Percentiles rank a stretch among this genome's conserved stretches.
phyloP scores from a whole-genome alignment of 1,140 invertebrate genomes.

The Heliconius melpomene region DNA sequence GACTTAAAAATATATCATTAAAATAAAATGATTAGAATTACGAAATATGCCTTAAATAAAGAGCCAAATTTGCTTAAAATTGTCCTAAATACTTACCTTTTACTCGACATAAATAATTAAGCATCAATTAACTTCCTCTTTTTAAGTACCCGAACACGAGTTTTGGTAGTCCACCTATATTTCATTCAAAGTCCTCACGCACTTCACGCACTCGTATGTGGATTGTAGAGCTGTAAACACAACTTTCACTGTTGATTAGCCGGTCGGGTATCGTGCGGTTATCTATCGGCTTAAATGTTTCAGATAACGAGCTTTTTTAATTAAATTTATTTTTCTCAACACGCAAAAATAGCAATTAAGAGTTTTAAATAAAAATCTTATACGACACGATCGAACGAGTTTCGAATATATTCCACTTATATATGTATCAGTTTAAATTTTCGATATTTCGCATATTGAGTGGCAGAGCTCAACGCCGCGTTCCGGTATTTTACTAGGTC shows the following conservation, averaged over 20 bases:
- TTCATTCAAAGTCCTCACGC: neutral
- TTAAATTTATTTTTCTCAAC: slow-evolving; percentile 28
- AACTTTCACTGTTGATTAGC: slow-evolving; percentile 34
- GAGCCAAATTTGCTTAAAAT: neutral
- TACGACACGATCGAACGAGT: neutral
- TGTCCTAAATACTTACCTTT: no score
- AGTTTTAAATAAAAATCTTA: neutral
- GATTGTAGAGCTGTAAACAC: neutral
- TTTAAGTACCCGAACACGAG: neutral
- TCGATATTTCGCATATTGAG: neutral
- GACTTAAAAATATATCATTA: no score
- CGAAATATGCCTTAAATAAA: neutral
- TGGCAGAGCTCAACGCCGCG: neutral
- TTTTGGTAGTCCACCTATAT: neutral
- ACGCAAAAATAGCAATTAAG: slow-evolving; percentile 19
- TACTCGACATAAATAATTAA: neutral
- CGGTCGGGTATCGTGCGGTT: slow-evolving; percentile 14
- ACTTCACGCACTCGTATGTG: neutral
- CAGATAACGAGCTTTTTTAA: slow-evolving; percentile 25
- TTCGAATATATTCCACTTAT: neutral
- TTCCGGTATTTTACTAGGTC: neutral
- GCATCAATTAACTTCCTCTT: neutral
- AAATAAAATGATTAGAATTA: no score
- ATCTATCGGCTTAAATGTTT: slow-evolving; percentile 31
- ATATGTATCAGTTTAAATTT: neutral